phyloP scores from a whole-genome alignment of 2,888 invertebrate species.

The Fragum sueziense region DNA sequence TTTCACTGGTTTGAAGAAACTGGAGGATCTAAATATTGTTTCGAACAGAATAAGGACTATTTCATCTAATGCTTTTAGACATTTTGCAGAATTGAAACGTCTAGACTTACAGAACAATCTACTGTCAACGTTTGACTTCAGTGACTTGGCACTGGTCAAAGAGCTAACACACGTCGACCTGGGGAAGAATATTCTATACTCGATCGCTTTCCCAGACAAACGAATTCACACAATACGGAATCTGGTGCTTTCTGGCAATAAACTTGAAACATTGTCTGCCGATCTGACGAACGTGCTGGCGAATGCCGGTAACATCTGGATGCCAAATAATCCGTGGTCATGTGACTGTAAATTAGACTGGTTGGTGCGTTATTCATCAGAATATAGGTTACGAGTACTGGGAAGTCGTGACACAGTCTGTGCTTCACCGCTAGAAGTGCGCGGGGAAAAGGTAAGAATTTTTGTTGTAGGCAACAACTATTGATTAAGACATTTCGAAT shows the following conservation, averaged over 20 bases:
- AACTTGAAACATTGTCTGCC: constrained; percentile 55
- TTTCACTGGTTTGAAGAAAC: constrained; percentile 63
- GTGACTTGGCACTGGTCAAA: constrained; percentile 54
- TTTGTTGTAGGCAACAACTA: not conserved
- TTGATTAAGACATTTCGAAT: no score
- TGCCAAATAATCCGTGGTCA: constrained; percentile 67
- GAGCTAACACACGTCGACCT: constrained; percentile 62
- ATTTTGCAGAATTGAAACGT: constrained; percentile 60
- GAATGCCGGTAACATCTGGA: constrained; percentile 53
- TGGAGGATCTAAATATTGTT: constrained; percentile 67
- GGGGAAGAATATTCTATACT: constrained; percentile 59
- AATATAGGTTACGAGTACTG: constrained; percentile 55
- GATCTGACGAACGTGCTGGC: constrained; percentile 56
- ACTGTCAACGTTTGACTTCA: constrained; percentile 63
- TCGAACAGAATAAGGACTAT: constrained; percentile 64
- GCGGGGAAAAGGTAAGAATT: constrained; percentile 58
- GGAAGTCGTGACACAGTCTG: constrained; percentile 59
- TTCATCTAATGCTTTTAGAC: constrained; percentile 60
- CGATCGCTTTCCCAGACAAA: constrained; percentile 50
- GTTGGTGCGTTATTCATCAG: constrained; percentile 49
- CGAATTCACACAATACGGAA: constrained; percentile 55
- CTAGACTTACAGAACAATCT: constrained; percentile 66
- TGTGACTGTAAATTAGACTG: constrained; percentile 72
- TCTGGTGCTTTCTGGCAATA: constrained; percentile 58
- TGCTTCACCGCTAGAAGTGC: constrained; percentile 52